Base-by-base conservation (phyloP, 2,888 invertebrate genomes). In the Panorpa germanica region DNA sequence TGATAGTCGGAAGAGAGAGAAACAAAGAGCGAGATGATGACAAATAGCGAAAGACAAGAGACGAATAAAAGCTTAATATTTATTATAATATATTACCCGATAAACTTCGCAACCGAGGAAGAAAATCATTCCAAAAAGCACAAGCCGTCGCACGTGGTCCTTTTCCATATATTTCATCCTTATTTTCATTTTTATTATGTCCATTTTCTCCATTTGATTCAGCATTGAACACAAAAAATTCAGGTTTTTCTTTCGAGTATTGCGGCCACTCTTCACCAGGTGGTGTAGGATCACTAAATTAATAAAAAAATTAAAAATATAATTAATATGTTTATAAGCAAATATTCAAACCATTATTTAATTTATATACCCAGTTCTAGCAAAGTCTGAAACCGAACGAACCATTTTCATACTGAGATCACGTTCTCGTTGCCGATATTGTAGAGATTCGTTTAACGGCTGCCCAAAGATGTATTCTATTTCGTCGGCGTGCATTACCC, bases 391-490 rank as follows among this genome's bases (percentile, higher is more conserved):
- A 60, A 90, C 93, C 32, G 83, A 77, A 48, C 73, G 71, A 75
- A 96, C 93, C 52, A 96, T 90, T 51, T 81, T 75, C 39, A 73
- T 66, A 44, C 90, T 82, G 38, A 96, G 69, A 44, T 83, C 78
- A 24, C 80, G 67, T 51, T 93, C 93, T 39, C 77, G 67, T 14
- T 74, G 69, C 48, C 77, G 81, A 60, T 88, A 95, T 51, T 78
- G 73, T 41, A 78, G 63, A 9, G 83, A 80, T 61, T 71, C 70
- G 59, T 91, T 85, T 45, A 91, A 59, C 2, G 95, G 95, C 51
- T 88, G 83, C 3, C 96, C 96, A 49, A 96, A 95, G 41, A 93
- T 83, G 57, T 91, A 96, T 52, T 88, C 88, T 48, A 96, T 90
- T 58, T 96, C 96, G 48, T 96, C 95, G 2, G 88, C 96, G 40